These are phyloP conservation scores for Luehdorfia chinensis DNA, from an alignment of 1,140 invertebrate species.

Conservation along the genomic window DNA sequence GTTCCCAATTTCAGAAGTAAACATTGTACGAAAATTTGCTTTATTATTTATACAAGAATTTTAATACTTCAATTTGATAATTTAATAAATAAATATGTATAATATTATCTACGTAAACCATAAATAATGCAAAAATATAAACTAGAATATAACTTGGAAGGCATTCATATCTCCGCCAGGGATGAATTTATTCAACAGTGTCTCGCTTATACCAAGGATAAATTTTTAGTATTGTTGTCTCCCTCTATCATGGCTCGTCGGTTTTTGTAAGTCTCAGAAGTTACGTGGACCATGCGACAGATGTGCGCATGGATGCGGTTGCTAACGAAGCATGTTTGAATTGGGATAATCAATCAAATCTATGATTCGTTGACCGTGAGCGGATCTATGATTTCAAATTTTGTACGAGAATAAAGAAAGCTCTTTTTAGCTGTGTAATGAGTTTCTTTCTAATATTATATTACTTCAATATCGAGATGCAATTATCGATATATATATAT, in stretches of 20 bases:
- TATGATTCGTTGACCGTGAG: slow-evolving; percentile 64
- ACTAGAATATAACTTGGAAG: too few species aligned
- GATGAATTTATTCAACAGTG: slow-evolving; percentile 45
- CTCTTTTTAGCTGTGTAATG: too few species aligned
- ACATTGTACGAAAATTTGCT: too few species aligned
- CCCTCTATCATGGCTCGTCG: slow-evolving; percentile 46
- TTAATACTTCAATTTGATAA: too few species aligned
- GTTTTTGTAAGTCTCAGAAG: slow-evolving; percentile 71
- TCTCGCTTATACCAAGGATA: slow-evolving; percentile 30
- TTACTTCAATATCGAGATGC: too few species aligned
- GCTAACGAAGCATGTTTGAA: slow-evolving; percentile 68
- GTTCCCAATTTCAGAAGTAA: too few species aligned
- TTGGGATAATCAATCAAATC: slow-evolving; percentile 72
- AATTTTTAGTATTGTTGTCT: slow-evolving; percentile 34
- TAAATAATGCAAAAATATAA: too few species aligned
- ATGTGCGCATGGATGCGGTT: slow-evolving; percentile 68
- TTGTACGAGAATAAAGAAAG: slow-evolving; percentile 3
- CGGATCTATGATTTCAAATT: slow-evolving; percentile 40
- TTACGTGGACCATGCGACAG: slow-evolving; percentile 68
- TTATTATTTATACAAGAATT: too few species aligned
- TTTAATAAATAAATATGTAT: too few species aligned
- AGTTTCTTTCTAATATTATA: too few species aligned
- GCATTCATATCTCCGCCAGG: slow-evolving; percentile 37
- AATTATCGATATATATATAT: too few species aligned
- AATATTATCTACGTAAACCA: too few species aligned